Base-by-base conservation (phyloP, 2,113 vertebrate genomes). In the Perognathus longimembris region DNA sequence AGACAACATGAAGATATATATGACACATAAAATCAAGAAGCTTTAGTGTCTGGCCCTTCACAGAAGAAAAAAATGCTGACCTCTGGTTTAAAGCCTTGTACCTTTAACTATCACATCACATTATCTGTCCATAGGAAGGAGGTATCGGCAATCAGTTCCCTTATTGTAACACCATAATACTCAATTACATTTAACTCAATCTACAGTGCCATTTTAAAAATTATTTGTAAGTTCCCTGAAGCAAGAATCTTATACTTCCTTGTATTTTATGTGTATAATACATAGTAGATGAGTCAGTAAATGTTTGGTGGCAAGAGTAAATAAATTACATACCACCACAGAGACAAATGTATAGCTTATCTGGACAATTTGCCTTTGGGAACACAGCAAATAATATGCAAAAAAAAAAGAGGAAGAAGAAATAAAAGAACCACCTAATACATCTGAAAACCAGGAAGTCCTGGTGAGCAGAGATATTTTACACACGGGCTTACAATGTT, bases 111-210 rank as follows among this genome's bases (percentile, higher is more conserved):
- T 59, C 64, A 81, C 14, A 80, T 81, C 36, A 74, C 10, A 92
- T 14, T 61, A 21, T 85, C 21, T 88, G 3, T 67, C 30, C 34
- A 71, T 28, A 89, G n/a, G 50, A 85, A 94, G 70, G 64, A 87
- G 22, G 28, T 40, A 91, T 84, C 80, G 89, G n/a, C 57, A 34
- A 93, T 74, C 0, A 6, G 24, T 45, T 83, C 9, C 54, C 42
- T 92, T 95, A 79, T 80, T 90, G 92, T 75, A 89, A 80, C 36
- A 77, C 26, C 30, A 10, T 59, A 79, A 79, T 45, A 67, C 20
- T 93, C 76, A 71, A 30, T 73, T 77, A 26, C 36, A 89, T 76
- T 89, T 92, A 94, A 59, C n/a, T 22, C 71, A 83, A 90, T 85
- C 77, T 74, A 86, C 89, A 38, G 79, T 70, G 74, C 21, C 57